Percentiles rank a stretch among this genome's conserved stretches.
Conservation (phyloP, 1,140 invertebrate genomes). For the Paraescarpia echinospica region DNA sequence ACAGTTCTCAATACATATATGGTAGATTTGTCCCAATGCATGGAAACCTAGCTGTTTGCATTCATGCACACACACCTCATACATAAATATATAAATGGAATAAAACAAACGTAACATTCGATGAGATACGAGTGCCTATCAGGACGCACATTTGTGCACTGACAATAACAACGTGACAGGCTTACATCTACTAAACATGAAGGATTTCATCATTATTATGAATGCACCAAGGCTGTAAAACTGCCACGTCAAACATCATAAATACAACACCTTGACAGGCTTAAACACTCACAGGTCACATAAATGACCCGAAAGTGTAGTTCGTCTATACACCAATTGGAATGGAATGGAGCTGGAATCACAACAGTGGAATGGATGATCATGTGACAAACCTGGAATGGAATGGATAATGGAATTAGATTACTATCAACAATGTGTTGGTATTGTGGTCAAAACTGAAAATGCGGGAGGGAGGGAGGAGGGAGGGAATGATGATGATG, state of each 20-base stretch:
- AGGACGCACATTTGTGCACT: background rate
- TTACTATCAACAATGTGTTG: background rate
- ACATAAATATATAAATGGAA: background rate
- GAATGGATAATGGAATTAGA: background rate
- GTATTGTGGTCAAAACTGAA: background rate
- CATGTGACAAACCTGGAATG: background rate
- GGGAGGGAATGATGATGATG: no score
- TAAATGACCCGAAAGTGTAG: background rate
- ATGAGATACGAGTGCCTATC: background rate
- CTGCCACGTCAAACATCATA: background rate
- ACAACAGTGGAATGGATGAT: background rate
- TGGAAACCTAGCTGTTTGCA: no score
- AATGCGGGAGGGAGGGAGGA: no score
- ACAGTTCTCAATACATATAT: no score
- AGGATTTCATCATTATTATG: slow-evolving; percentile 1
- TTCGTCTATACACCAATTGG: background rate
- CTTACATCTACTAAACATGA: background rate
- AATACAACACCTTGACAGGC: background rate
- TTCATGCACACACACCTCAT: no score
- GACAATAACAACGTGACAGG: background rate
- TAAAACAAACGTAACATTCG: background rate
- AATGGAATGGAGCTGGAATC: no score
- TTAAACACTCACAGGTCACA: background rate
- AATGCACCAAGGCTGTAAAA: background rate
- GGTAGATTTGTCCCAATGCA: no score